Base-by-base conservation (phyloP, 2,797 vertebrate species). In the Acropternis orthonyx region DNA sequence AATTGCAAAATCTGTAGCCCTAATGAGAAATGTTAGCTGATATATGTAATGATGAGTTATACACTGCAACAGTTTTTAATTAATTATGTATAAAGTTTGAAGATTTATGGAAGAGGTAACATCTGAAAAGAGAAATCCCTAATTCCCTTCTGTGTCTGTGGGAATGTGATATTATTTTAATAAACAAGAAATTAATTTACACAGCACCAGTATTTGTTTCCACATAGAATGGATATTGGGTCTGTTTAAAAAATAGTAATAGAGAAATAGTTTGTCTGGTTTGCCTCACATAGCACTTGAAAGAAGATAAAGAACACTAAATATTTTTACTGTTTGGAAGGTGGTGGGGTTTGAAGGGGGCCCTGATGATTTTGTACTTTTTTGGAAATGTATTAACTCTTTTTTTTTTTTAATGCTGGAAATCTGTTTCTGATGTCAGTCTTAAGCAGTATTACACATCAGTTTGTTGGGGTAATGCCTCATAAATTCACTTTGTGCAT, bases 101-200 rank as follows among this genome's bases (percentile, higher is more conserved):
- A 92, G 81, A 77, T 83, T 91, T 93, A 93, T 32, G 28, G 71
- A 55, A 68, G 82, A 95, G n/a, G 91, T 56, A 75, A 63, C 52
- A 79, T 73, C 73, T 80, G 89, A 88, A 82, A 81, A 89, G 72
- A 93, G 52, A 85, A 86, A 90, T 73, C 76, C 48, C 52, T 46
- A 65, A 74, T 89, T 95, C 58, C 28, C 48, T 39, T 43, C 34
- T 44, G 28, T 71, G 84, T 66, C 67, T 93, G 83, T 87, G 58
- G 79, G 77, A 85, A 83, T n/a, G 54, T 65, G 76, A 51, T 88
- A 51, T 66, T 79, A 76, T 91, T 95, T 95, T 91, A 88, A 88
- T 95, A 96, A 93, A 88, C 7, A 48, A 69, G 67, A 90, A 91
- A 82, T 88, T 88, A 92, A 92, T 92, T 91, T 92, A 54, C 41